These are phyloP conservation scores for Eulemur macaco DNA, from an alignment of 2,113 vertebrate genomes.

Conservation along the genomic window DNA sequence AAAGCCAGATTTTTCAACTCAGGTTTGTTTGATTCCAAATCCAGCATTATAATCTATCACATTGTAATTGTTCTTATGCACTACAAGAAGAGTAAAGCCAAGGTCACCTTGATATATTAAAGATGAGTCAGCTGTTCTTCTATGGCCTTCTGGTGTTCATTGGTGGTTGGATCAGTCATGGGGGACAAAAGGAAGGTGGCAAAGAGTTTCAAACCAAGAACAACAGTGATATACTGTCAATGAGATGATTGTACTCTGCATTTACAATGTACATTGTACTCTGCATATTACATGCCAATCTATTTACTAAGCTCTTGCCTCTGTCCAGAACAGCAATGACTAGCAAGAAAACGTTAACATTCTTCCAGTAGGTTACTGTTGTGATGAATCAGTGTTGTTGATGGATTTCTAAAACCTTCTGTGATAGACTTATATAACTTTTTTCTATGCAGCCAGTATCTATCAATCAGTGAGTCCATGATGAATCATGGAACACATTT, in stretches of 20 bases:
- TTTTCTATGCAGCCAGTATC: conserved; percentile 64
- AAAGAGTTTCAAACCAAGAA: background rate
- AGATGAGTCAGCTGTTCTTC: background rate
- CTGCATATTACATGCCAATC: background rate
- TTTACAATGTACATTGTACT: background rate
- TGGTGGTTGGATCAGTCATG: background rate
- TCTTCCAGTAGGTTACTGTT: conserved; percentile 62
- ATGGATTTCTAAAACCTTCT: conserved; percentile 72
- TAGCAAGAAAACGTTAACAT: conserved; percentile 47
- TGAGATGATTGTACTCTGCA: background rate
- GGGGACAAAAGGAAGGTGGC: background rate
- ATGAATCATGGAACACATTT: conserved; percentile 83
- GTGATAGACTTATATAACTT: conserved; percentile 55
- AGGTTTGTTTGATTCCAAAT: background rate
- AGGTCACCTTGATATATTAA: background rate
- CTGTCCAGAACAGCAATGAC: conserved; percentile 60
- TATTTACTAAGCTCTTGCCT: background rate
- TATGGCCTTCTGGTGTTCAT: background rate
- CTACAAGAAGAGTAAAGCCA: background rate
- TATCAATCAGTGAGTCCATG: conserved; percentile 81
- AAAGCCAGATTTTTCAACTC: background rate
- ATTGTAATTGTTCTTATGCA: background rate
- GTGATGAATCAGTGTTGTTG: conserved; percentile 55
- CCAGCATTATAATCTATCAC: background rate
- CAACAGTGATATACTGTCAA: background rate